Conservation (phyloP, 2,113 vertebrate species). For the Sisor rabdophorus region DNA sequence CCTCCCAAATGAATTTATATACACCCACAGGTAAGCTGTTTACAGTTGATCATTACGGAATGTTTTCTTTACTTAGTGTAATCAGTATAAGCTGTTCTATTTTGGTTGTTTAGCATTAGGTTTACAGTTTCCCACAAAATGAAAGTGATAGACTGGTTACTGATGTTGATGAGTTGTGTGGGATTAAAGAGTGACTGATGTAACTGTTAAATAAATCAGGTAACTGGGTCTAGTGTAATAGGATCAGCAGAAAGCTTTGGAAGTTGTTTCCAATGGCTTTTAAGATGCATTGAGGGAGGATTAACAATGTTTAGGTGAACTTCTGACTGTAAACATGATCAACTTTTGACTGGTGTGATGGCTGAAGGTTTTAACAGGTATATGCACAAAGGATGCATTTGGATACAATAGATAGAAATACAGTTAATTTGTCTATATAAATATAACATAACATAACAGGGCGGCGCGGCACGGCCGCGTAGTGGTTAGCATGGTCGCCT, state of each 20-base stretch:
- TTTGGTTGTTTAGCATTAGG: background rate
- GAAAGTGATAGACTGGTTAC: background rate
- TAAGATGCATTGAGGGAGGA: constrained; percentile 27
- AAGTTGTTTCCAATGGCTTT: constrained; percentile 61
- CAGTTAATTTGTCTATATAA: background rate
- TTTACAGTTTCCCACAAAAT: background rate
- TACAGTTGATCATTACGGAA: background rate
- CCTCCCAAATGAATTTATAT: background rate
- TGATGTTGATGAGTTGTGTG: constrained; percentile 1
- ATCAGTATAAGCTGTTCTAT: background rate
- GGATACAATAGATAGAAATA: background rate
- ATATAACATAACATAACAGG: no score
- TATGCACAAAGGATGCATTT: background rate
- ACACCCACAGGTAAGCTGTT: background rate
- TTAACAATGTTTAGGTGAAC: constrained; percentile 7
- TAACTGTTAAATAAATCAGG: constrained; percentile 62
- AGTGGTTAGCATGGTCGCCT: no score
- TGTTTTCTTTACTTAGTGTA: background rate
- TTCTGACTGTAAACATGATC: constrained; percentile 17
- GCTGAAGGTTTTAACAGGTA: background rate
- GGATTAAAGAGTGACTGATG: constrained; percentile 57
- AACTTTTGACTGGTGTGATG: background rate
- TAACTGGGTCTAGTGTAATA: constrained; percentile 71
- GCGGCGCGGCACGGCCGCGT: no score
- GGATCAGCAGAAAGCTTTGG: constrained; percentile 68